Evolutionary conservation across 2,888 invertebrate genomes (phyloP).

Genomic region (Caenorhabditis macrosperma): DNA sequence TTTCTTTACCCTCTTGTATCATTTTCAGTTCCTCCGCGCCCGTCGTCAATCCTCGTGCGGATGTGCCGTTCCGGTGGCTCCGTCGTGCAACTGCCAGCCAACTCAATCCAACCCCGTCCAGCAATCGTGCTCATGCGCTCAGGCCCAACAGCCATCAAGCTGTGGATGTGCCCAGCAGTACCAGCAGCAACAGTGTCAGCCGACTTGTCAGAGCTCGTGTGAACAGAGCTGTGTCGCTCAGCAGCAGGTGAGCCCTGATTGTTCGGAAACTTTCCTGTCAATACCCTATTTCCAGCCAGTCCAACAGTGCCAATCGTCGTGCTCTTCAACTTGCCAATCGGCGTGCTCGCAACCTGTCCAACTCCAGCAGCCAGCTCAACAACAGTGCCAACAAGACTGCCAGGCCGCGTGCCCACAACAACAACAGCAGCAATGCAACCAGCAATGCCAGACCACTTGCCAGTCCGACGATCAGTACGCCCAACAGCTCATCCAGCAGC

Average conservation of each 20-base stretch:
- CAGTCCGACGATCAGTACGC: slow-evolving; percentile 65
- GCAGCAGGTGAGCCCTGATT: slow-evolving; percentile 51
- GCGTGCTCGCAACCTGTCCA: slow-evolving; percentile 45
- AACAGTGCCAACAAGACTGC: slow-evolving; percentile 58
- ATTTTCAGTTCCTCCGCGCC: slow-evolving; percentile 56
- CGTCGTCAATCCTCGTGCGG: slow-evolving; percentile 56
- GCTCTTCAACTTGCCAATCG: slow-evolving; percentile 59
- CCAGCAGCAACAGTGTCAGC: slow-evolving; percentile 60
- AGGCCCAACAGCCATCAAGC: slow-evolving; percentile 53
- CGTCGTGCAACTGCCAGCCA: slow-evolving; percentile 61
- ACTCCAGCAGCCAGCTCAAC: slow-evolving; percentile 55
- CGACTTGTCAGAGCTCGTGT: slow-evolving; percentile 62
- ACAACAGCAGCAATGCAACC: slow-evolving; percentile 54
- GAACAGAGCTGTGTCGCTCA: slow-evolving; percentile 57
- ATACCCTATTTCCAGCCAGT: slow-evolving; percentile 44
- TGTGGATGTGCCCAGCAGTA: slow-evolving; percentile 65
- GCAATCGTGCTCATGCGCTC: slow-evolving; percentile 63
- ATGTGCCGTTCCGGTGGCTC: slow-evolving; percentile 58
- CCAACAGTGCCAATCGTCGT: slow-evolving; percentile 59
- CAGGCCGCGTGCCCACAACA: slow-evolving; percentile 53
- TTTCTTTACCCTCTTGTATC: neutral
- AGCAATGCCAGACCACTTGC: slow-evolving; percentile 62
- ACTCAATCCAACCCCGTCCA: slow-evolving; percentile 45
- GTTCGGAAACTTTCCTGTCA: neutral
- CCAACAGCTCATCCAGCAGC: slow-evolving; percentile 63